Conservation (phyloP, 2,113 vertebrate species). For the Cisticola juncidis region DNA sequence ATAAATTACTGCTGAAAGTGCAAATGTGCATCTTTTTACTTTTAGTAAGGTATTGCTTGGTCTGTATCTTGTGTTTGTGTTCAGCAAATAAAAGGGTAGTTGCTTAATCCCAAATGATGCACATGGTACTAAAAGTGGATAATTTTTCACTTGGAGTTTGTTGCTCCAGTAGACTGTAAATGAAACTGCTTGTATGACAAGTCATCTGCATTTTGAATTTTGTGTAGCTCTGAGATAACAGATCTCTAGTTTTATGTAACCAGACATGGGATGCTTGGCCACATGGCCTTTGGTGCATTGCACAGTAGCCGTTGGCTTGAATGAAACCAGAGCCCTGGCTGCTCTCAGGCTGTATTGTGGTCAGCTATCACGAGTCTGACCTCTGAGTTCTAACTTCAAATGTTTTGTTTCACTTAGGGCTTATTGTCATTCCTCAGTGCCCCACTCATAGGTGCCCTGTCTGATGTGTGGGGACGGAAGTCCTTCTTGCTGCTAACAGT, state of each 20-base stretch:
- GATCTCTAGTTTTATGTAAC: background rate
- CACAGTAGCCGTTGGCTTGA: fast-evolving
- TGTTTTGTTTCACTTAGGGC: conserved; percentile 70
- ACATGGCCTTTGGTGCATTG: background rate
- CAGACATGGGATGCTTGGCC: background rate
- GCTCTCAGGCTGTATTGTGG: fast-evolving
- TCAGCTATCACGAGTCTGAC: fast-evolving
- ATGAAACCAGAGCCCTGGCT: fast-evolving
- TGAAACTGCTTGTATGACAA: background rate
- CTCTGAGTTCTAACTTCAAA: background rate
- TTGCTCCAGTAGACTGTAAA: background rate
- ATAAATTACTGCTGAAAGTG: background rate
- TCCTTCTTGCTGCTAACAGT: conserved; percentile 89
- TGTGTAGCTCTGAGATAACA: background rate
- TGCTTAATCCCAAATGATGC: background rate
- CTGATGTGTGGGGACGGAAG: conserved; percentile 89
- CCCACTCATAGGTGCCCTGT: conserved; percentile 87
- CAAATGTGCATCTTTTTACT: background rate
- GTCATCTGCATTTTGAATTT: background rate
- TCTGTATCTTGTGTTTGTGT: background rate
- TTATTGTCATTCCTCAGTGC: conserved; percentile 87
- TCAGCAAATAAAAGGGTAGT: background rate
- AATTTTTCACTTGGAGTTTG: background rate
- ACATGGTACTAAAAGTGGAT: background rate
- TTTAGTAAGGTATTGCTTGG: background rate